A percentile compares a stretch with the other conserved stretches of the same genome.
phyloP scores from a whole-genome alignment of 64 coral and sea anemone genomes.

The Dendrophyllia cribrosa region DNA sequence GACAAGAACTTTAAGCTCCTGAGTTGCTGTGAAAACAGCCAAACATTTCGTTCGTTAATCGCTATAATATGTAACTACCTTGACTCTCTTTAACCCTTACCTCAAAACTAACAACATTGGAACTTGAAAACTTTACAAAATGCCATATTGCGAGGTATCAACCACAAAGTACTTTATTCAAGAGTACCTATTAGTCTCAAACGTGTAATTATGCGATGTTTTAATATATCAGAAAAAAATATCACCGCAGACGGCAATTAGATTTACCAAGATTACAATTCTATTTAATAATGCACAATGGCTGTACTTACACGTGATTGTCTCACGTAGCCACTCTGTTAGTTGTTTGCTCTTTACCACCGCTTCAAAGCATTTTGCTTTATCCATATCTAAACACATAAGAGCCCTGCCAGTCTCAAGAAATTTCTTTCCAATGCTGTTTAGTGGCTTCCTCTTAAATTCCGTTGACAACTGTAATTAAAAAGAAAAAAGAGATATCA shows the following conservation, averaged over 20 bases:
- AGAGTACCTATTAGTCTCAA: no score
- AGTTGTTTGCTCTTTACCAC: slow-evolving; percentile 56
- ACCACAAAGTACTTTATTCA: no score
- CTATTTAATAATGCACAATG: no score
- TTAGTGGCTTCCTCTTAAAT: slow-evolving; percentile 49
- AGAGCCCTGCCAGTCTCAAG: slow-evolving; percentile 29
- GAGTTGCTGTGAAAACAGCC: slow-evolving; percentile 43
- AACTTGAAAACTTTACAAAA: no score
- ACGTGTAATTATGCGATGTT: no score
- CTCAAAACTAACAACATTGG: no score
- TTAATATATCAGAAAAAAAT: no score
- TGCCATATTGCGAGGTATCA: no score
- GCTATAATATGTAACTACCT: no score
- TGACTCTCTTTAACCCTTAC: no score
- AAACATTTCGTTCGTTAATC: neutral
- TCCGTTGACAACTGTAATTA: slow-evolving; percentile 24
- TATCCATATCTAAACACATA: neutral
- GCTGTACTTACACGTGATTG: slow-evolving; percentile 47
- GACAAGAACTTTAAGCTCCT: slow-evolving; percentile 86
- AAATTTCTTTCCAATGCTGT: slow-evolving; percentile 39
- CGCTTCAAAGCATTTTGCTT: slow-evolving; percentile 40
- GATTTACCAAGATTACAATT: no score
- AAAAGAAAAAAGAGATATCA: neutral
- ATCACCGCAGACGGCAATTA: no score
- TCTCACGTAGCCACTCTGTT: slow-evolving; percentile 64